phyloP scores from a whole-genome alignment of 1,140 invertebrate genomes.

The Lysiphlebus fabarum region DNA sequence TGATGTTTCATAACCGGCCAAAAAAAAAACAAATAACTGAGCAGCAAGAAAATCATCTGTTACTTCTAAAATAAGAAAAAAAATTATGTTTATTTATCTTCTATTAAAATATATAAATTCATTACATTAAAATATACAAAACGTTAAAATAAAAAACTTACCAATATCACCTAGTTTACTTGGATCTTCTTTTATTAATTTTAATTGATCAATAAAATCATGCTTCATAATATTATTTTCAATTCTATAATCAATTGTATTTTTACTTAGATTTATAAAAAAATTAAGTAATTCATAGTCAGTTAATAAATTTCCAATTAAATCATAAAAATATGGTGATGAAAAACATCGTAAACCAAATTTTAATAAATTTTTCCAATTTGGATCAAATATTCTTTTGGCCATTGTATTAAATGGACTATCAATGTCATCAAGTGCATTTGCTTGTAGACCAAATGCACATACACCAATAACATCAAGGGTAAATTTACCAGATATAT shows the following conservation, averaged over 20 bases:
- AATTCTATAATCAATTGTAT: constrained; percentile 53
- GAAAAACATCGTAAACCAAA: constrained; percentile 31
- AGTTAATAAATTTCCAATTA: constrained; percentile 21
- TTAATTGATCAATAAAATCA: constrained; percentile 59
- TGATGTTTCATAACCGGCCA: constrained; percentile 73
- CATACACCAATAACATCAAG: constrained; percentile 59
- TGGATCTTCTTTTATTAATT: constrained; percentile 53
- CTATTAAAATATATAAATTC: too few species aligned
- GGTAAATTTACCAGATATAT: constrained; percentile 52
- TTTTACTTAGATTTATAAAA: constrained; percentile 48
- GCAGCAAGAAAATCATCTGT: constrained; percentile 50
- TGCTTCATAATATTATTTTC: constrained; percentile 51
- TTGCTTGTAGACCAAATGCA: constrained; percentile 59
- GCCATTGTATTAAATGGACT: constrained; percentile 52
- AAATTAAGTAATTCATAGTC: constrained; percentile 48
- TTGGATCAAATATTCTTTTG: constrained; percentile 34
- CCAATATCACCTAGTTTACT: constrained; percentile 26
- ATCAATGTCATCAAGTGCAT: constrained; percentile 54
- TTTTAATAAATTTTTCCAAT: constrained; percentile 30
- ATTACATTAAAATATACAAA: too few species aligned
- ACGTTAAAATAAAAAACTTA: too few species aligned
- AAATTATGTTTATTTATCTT: too few species aligned
- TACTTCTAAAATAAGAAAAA: too few species aligned
- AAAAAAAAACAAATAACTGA: constrained; percentile 64
- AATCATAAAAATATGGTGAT: constrained; percentile 27